phyloP scores from a whole-genome alignment of 2,797 vertebrate genomes.

The Picus viridis region DNA sequence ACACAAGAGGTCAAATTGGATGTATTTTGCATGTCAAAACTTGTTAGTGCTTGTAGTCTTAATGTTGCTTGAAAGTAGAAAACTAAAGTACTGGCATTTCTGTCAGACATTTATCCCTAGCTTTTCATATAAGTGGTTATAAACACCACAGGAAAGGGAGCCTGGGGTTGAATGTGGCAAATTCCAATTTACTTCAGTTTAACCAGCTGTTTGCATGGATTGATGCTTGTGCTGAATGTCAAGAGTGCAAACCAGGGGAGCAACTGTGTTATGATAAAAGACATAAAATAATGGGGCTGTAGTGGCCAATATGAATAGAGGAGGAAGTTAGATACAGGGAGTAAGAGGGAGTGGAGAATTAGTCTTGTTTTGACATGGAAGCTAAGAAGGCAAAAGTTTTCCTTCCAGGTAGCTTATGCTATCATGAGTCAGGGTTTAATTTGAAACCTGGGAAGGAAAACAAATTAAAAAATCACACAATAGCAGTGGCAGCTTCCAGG shows the following conservation, averaged over 20 bases:
- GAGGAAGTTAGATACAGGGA: neutral
- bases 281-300: neutral
- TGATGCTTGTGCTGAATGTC: neutral
- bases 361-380: neutral
- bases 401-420: neutral
- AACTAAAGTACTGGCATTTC: neutral
- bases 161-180: neutral
- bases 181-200: neutral
- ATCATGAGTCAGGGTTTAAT: neutral
- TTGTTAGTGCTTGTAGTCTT: neutral
- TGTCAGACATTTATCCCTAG: neutral
- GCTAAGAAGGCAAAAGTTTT: neutral
- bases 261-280: neutral
- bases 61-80: neutral
- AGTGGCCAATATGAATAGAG: neutral
- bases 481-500: neutral
- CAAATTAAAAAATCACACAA: accelerated
- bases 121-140: neutral
- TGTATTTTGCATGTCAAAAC: neutral
- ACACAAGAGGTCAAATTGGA: neutral
- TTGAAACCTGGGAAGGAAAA: neutral
- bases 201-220: neutral
- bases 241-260: neutral
- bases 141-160: neutral
- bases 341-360: neutral